phyloP scores from a whole-genome alignment of 2,113 vertebrate genomes.

The Proteles cristata region DNA sequence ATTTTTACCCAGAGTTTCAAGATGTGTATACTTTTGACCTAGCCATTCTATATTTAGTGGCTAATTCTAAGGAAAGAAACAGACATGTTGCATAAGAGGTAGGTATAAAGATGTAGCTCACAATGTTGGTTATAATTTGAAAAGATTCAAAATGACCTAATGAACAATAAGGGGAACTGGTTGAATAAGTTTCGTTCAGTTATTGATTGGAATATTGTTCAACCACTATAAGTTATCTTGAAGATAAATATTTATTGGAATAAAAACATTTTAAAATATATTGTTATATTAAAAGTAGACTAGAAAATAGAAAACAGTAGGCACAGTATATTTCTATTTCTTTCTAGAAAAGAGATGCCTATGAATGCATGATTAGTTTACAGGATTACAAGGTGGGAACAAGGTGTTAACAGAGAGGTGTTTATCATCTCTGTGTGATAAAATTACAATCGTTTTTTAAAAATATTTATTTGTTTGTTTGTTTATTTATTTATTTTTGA shows the following conservation, averaged over 20 bases:
- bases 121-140: background rate
- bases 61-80: constrained; percentile 6
- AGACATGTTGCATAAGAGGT: background rate
- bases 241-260: background rate
- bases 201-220: background rate
- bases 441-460: background rate
- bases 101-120: background rate
- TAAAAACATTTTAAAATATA: constrained; percentile 36
- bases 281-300: constrained; percentile 15
- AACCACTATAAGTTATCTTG: background rate
- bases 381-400: background rate
- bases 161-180: background rate
- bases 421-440: background rate
- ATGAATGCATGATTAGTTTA: background rate
- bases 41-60: background rate
- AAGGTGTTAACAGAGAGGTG: background rate
- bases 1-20: background rate
- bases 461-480: too few species aligned
- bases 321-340: background rate
- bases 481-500: too few species aligned
- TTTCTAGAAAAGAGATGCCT: background rate
- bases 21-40: background rate
- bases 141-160: background rate
- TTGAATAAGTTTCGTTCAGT: background rate
- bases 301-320: background rate